Percentiles rank a stretch among this genome's conserved stretches.
Conservation (phyloP, 1,140 invertebrate genomes). For the Drosophila lowei region DNA sequence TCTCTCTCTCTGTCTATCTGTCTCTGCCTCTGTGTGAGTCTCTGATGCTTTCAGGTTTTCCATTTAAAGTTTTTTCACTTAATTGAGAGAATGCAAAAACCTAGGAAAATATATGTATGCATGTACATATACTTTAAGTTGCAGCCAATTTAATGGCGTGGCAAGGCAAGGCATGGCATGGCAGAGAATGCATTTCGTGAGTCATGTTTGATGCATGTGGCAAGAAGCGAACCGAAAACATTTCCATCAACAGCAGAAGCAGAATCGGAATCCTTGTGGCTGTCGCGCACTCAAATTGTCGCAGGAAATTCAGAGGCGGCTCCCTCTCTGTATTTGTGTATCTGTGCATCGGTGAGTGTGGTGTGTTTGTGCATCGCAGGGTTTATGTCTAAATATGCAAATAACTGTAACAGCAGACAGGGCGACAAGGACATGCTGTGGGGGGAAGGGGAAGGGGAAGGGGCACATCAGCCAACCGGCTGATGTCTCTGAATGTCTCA, state of each 20-base stretch:
- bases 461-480: background rate
- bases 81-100: slow-evolving; percentile 50
- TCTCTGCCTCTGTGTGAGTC: too few species aligned
- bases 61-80: slow-evolving; percentile 53
- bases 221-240: slow-evolving; percentile 24
- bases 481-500: slow-evolving; percentile 43
- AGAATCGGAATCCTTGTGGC: slow-evolving; percentile 32
- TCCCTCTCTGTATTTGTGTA: background rate
- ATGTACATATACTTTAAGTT: slow-evolving; percentile 40
- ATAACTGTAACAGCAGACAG: slow-evolving; percentile 22
- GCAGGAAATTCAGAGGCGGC: slow-evolving; percentile 36
- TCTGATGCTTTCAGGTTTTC: slow-evolving; percentile 9
- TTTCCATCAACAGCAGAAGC: slow-evolving; percentile 25
- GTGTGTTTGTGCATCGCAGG: slow-evolving; percentile 18
- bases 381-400: slow-evolving; percentile 60
- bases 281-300: slow-evolving; percentile 62
- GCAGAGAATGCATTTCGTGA: slow-evolving; percentile 36
- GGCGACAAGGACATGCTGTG: background rate
- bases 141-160: slow-evolving; percentile 30
- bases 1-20: background rate
- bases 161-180: slow-evolving; percentile 7
- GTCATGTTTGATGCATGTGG: slow-evolving; percentile 62
- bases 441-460: too few species aligned
- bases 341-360: slow-evolving; percentile 1
- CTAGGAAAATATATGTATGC: slow-evolving; percentile 18